phyloP scores from a whole-genome alignment of 1,140 invertebrate species.

The Cepaea nemoralis region DNA sequence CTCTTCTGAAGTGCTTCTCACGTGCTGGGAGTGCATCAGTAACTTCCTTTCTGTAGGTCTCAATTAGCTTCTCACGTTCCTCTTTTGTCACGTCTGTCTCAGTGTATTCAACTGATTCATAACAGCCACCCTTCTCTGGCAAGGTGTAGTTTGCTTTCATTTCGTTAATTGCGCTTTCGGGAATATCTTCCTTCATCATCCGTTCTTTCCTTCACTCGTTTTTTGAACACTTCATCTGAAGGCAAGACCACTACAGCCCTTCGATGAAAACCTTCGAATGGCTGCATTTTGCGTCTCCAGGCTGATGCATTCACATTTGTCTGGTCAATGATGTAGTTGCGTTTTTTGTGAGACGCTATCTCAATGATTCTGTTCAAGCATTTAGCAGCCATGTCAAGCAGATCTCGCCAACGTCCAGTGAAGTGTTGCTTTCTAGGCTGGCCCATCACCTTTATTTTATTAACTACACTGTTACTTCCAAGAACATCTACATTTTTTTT shows the following conservation, averaged over 20 bases:
- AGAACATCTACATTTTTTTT: too few relatives aligned
- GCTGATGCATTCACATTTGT: constrained; percentile 95
- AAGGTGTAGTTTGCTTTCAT: constrained; percentile 91
- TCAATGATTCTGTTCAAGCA: too few relatives aligned
- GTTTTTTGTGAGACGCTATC: too few relatives aligned
- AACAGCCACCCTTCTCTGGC: constrained; percentile 79
- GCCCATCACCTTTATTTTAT: too few relatives aligned
- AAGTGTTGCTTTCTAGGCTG: too few relatives aligned
- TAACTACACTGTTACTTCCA: too few relatives aligned
- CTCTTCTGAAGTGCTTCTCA: constrained; percentile 72
- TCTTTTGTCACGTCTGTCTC: constrained; percentile 80
- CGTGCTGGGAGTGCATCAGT: constrained; percentile 74
- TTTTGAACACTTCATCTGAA: constrained; percentile 88
- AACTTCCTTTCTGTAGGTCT: constrained; percentile 85
- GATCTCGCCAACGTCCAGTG: too few relatives aligned
- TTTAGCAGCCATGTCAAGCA: too few relatives aligned
- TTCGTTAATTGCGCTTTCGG: constrained; percentile 88
- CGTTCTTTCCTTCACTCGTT: constrained; percentile 82
- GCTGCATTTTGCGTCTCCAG: constrained; percentile 94
- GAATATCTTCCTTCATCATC: constrained; percentile 89
- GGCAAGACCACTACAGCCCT: constrained; percentile 91
- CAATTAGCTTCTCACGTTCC: constrained; percentile 80
- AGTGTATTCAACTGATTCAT: constrained; percentile 81
- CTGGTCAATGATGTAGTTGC: too few relatives aligned
- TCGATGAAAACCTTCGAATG: constrained; percentile 91